Conservation (phyloP, 2,113 vertebrate species). For the Fukomys damarensis region DNA sequence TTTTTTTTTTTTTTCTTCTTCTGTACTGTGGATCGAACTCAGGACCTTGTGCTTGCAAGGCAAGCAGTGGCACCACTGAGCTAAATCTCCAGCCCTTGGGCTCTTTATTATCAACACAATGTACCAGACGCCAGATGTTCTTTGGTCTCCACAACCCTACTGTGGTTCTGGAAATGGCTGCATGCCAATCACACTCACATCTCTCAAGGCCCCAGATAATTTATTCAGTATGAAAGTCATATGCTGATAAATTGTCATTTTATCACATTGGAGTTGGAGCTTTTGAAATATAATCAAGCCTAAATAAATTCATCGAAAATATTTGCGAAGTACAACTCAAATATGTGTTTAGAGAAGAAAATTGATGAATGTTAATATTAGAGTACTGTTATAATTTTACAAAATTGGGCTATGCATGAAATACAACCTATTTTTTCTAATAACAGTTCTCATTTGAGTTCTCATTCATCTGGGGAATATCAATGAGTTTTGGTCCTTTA, state of each 20-base stretch:
- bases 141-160: background rate
- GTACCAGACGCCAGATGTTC: background rate
- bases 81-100: no score
- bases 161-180: background rate
- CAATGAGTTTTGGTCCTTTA: background rate
- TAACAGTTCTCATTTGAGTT: background rate
- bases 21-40: no score
- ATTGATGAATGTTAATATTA: background rate
- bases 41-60: no score
- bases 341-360: background rate
- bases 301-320: conserved; percentile 11
- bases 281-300: conserved; percentile 24
- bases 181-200: background rate
- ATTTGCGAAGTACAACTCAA: background rate
- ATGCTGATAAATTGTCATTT: background rate
- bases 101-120: background rate
- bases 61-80: no score
- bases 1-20: no score
- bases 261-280: background rate
- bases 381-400: background rate
- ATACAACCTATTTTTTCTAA: background rate
- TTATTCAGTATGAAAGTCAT: background rate
- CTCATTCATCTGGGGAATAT: background rate
- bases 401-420: background rate
- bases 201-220: background rate